Evolutionary conservation across 1,140 invertebrate genomes (phyloP).

Genomic region (Aphidius gifuensis): DNA sequence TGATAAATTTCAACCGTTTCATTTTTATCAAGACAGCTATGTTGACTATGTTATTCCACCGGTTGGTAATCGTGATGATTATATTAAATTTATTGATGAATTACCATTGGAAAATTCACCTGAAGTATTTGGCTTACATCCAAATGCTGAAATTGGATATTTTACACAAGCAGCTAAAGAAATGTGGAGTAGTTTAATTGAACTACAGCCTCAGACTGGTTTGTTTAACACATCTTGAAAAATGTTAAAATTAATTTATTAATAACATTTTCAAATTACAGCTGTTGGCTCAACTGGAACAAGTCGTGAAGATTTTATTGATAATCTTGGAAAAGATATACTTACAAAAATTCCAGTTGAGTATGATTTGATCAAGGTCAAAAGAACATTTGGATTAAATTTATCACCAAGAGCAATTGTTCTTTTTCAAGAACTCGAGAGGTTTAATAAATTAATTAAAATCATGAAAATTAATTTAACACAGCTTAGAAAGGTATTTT

Average conservation of each 20-base stretch:
- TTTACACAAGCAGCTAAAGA: conserved; percentile 79
- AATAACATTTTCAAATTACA: conserved; percentile 13
- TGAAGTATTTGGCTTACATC: conserved; percentile 86
- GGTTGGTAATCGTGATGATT: conserved; percentile 66
- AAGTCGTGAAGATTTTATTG: conserved; percentile 78
- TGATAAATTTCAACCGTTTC: conserved; percentile 83
- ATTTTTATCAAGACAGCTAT: conserved; percentile 74
- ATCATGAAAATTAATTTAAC: conserved; percentile 70
- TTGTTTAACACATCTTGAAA: conserved; percentile 28
- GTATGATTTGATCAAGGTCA: conserved; percentile 76
- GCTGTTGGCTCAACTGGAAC: conserved; percentile 53
- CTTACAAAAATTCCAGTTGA: conserved; percentile 68
- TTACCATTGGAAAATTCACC: conserved; percentile 74
- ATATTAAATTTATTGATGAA: conserved; percentile 69
- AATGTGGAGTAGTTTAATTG: conserved; percentile 81
- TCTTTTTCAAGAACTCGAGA: conserved; percentile 82
- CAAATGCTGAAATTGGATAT: conserved; percentile 90
- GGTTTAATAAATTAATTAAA: conserved; percentile 78
- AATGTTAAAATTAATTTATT: not conserved
- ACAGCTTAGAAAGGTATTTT: conserved; percentile 62
- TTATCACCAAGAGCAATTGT: conserved; percentile 82
- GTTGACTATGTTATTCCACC: conserved; percentile 79
- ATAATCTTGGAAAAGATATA: conserved; percentile 73
- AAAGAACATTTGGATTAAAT: conserved; percentile 70
- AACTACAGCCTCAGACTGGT: conserved; percentile 85